Evolutionary conservation across 2,797 vertebrate genomes (phyloP), one percentile per base, ranked within the genome.

Genomic region (Emydoidea blandingii): DNA sequence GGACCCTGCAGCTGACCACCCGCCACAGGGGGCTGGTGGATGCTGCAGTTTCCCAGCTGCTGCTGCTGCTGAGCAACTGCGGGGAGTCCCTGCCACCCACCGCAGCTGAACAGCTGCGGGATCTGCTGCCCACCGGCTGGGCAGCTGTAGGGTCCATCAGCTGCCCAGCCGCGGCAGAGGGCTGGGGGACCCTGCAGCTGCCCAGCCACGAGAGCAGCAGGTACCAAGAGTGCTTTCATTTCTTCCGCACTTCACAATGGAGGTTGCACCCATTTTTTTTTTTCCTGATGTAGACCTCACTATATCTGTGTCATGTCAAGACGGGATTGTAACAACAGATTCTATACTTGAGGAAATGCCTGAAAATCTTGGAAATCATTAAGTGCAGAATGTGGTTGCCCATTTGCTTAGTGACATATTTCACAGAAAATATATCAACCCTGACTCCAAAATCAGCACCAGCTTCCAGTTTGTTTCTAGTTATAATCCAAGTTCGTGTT

Each of bases 371-470:
- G 41, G 23, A 14, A 47, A 68, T 72, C 68, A 85, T 82, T 1
- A 1, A 23, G 23, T 56, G 47, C 49, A 47, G 62, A 86, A 41
- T 18, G 83, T 72, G 79, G 62, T 83, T 86, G 68, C 68, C 15
- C 34, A n/a, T 16, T 92, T 86, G 21, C 2, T 37, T 37, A 49
- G 79, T 87, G 83, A 59, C 0, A 0, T 1, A 23, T 27, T 53
- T 54, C 68, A 19, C 87, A 74, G 25, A 80, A 85, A 95, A 5
- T 81, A 89, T 92, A 90, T 85, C 79, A 87, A 87, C 53, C 90
- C 88, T 78, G 52, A 89, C 81, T 92, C 79, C 8, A 1, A 85
- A 91, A 88, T 2, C 1, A 90, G n/a, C 53, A 57, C 85, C 62
- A 78, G 49, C 62, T 85, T 57, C 62, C 14, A 18, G 54, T 59